A percentile compares a stretch with the other conserved stretches of the same genome.
These are phyloP conservation scores for Marcusenius ussheri DNA, from an alignment of 2,113 vertebrate genomes.

Conservation along the genomic window DNA sequence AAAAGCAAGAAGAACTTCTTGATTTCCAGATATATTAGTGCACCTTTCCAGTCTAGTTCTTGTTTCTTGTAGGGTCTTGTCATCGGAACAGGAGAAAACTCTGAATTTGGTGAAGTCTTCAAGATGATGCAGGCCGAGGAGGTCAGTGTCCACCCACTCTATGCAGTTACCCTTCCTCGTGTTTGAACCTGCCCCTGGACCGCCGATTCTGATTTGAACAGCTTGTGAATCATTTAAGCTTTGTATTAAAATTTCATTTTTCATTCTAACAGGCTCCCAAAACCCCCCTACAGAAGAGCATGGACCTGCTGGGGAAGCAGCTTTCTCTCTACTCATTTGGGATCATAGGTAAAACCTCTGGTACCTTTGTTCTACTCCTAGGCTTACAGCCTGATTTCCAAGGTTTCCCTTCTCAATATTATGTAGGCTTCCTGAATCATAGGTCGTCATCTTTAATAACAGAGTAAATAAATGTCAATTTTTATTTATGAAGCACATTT, in stretches of 20 bases:
- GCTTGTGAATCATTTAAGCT: not conserved
- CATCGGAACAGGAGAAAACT: constrained; percentile 95
- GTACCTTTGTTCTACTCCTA: not conserved
- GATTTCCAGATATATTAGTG: not conserved
- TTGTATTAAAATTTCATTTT: not conserved
- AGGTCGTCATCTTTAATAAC: not conserved
- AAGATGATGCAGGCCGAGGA: constrained; percentile 99
- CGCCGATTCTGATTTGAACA: not conserved
- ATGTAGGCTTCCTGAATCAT: not conserved
- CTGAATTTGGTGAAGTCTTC: constrained; percentile 95
- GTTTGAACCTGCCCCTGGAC: not conserved
- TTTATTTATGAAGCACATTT: not conserved
- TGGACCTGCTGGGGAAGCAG: constrained; percentile 96
- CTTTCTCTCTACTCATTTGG: constrained; percentile 94
- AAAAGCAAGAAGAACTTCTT: not conserved
- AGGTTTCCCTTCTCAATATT: not conserved
- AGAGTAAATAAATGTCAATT: not conserved
- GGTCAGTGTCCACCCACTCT: constrained; percentile 57
- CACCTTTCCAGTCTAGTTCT: not conserved
- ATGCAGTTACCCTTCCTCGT: not conserved
- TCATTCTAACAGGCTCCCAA: constrained; percentile 75
- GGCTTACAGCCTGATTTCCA: not conserved
- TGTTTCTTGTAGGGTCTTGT: constrained; percentile 77
- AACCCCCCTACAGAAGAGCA: constrained; percentile 95
- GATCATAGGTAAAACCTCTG: constrained; percentile 78